Evolutionary conservation across 2,113 vertebrate genomes (phyloP).

Genomic region (Chloebia gouldiae): DNA sequence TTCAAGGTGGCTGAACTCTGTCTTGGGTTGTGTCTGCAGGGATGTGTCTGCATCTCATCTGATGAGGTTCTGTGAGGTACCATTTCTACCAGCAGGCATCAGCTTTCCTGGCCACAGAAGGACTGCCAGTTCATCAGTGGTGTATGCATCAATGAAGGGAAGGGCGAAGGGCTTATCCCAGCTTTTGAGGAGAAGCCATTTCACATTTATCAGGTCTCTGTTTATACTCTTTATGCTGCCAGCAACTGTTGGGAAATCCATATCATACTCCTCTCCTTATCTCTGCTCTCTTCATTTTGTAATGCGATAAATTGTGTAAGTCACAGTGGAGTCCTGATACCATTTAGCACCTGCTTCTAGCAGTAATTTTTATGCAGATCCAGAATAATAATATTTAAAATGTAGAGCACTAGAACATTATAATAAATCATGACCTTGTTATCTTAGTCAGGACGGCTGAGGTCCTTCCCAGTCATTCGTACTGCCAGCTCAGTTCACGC

Average conservation of each 20-base stretch:
- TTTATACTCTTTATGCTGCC: neutral
- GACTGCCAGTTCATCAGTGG: neutral
- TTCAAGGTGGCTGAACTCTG: neutral
- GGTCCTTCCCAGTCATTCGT: neutral
- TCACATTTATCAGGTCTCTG: neutral
- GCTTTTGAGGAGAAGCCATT: neutral
- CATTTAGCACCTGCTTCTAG: neutral
- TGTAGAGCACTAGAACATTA: neutral
- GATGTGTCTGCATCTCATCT: neutral
- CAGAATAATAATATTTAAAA: neutral
- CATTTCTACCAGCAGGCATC: neutral
- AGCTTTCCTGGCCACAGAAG: neutral
- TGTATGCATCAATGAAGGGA: neutral
- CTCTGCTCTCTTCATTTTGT: neutral
- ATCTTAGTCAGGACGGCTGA: neutral
- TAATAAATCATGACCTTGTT: neutral
- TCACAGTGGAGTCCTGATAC: neutral
- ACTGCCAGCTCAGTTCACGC: neutral
- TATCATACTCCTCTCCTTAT: neutral
- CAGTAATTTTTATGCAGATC: neutral
- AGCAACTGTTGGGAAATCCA: neutral
- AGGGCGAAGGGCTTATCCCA: neutral
- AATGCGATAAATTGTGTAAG: neutral
- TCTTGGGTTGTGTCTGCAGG: neutral
- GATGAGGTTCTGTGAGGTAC: neutral